These are phyloP conservation scores for Trematomus loennbergii DNA, from an alignment of 2,113 vertebrate species.

Conservation along the genomic window DNA sequence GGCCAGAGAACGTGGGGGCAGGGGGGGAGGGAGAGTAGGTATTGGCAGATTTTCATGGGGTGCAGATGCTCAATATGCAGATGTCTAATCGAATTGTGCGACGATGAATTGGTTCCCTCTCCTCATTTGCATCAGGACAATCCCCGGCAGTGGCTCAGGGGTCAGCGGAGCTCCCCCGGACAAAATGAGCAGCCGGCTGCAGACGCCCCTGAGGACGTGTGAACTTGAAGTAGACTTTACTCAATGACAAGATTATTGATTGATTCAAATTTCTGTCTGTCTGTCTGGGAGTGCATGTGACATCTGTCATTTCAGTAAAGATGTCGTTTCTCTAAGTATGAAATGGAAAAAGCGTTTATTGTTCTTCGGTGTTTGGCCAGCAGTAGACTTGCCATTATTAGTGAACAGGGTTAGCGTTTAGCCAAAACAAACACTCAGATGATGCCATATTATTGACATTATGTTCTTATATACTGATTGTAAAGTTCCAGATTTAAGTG, in stretches of 20 bases:
- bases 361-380: neutral
- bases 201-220: conserved; percentile 79
- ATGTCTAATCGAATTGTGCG: conserved; percentile 85
- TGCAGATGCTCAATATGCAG: conserved; percentile 88
- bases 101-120: conserved; percentile 77
- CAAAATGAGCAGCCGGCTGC: conserved; percentile 81
- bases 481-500: neutral
- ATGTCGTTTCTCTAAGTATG: conserved; percentile 33
- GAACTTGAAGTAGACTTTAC: conserved; percentile 84
- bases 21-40: conserved; percentile 55
- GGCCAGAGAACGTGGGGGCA: conserved; percentile 41
- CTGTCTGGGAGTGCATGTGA: conserved; percentile 70
- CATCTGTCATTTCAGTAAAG: conserved; percentile 68
- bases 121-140: conserved; percentile 85
- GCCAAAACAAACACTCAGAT: neutral
- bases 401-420: neutral
- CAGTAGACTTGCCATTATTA: neutral
- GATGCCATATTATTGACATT: neutral
- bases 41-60: conserved; percentile 80
- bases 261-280: conserved; percentile 75
- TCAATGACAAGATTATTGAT: conserved; percentile 78
- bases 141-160: conserved; percentile 74
- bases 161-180: conserved; percentile 77
- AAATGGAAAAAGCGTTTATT: conserved; percentile 19
- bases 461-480: neutral